These are phyloP conservation scores for Aythya baeri DNA, from an alignment of 2,113 vertebrate genomes.

Conservation along the genomic window DNA sequence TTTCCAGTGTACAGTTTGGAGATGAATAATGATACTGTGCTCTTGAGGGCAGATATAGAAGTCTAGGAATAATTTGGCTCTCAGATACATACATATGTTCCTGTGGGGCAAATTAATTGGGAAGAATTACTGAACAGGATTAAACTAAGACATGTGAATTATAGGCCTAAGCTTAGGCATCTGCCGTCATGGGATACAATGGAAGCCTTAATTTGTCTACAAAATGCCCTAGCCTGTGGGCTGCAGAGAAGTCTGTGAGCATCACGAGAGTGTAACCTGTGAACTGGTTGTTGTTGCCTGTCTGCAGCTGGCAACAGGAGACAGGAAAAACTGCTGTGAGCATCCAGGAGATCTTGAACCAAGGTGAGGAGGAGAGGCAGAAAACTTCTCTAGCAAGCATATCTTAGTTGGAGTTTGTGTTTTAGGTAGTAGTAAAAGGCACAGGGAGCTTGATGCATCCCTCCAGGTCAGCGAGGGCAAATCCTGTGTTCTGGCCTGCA, in stretches of 20 bases:
- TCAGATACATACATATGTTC: not conserved
- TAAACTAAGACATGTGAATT: not conserved
- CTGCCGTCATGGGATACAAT: not conserved
- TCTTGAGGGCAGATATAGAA: not conserved
- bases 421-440: not conserved
- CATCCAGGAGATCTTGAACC: not conserved
- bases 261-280: not conserved
- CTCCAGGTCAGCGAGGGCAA: fast-evolving
- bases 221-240: fast-evolving
- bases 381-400: not conserved
- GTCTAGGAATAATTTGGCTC: not conserved
- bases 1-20: not conserved
- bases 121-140: not conserved
- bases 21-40: not conserved
- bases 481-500: not conserved
- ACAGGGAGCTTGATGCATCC: not conserved
- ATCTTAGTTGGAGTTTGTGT: not conserved
- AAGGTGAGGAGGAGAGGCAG: not conserved
- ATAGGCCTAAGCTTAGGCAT: not conserved
- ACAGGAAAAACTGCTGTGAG: not conserved
- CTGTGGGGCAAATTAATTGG: not conserved
- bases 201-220: not conserved
- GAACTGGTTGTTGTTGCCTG: not conserved
- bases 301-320: not conserved
- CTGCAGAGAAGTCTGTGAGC: not conserved